A percentile compares a stretch with the other conserved stretches of the same genome.
Evolutionary conservation across 2,888 invertebrate species (phyloP).

Genomic region (Lochmaea capreae): DNA sequence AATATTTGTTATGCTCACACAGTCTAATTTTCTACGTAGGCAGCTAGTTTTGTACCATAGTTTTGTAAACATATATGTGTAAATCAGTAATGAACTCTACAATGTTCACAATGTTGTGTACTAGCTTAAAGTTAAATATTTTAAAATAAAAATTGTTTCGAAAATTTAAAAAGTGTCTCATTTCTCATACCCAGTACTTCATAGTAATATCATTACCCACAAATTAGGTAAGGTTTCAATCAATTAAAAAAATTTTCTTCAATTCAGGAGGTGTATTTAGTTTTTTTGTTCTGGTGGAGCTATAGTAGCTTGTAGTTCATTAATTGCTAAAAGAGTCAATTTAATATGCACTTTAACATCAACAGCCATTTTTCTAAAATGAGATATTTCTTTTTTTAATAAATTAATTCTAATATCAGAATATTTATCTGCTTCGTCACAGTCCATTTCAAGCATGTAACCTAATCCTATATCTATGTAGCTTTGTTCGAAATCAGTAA

Average conservation of each 20-base stretch:
- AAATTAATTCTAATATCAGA: slow-evolving; percentile 59
- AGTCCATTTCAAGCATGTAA: slow-evolving; percentile 62
- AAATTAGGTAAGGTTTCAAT: too few species aligned
- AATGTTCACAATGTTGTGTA: slow-evolving; percentile 61
- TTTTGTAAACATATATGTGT: slow-evolving; percentile 68
- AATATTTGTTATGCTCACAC: slow-evolving; percentile 63
- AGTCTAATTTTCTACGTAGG: slow-evolving; percentile 69
- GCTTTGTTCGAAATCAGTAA: slow-evolving; percentile 56
- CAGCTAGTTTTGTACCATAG: slow-evolving; percentile 71
- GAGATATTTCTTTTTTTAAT: slow-evolving; percentile 60
- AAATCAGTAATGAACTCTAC: slow-evolving; percentile 56
- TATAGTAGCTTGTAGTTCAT: slow-evolving; percentile 57
- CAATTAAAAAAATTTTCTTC: too few species aligned
- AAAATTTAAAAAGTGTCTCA: slow-evolving; percentile 39
- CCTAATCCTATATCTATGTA: slow-evolving; percentile 61
- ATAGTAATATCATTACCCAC: too few species aligned
- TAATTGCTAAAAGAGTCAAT: slow-evolving; percentile 61
- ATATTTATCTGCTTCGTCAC: slow-evolving; percentile 62
- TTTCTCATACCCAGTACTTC: background rate
- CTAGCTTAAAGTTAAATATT: slow-evolving; percentile 60
- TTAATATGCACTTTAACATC: slow-evolving; percentile 64
- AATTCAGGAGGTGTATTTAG: background rate
- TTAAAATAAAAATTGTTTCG: slow-evolving; percentile 59
- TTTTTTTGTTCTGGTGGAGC: slow-evolving; percentile 8
- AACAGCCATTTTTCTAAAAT: slow-evolving; percentile 60